Evolutionary conservation across 2,797 vertebrate species (phyloP).

Genomic region (Scleropages formosus): DNA sequence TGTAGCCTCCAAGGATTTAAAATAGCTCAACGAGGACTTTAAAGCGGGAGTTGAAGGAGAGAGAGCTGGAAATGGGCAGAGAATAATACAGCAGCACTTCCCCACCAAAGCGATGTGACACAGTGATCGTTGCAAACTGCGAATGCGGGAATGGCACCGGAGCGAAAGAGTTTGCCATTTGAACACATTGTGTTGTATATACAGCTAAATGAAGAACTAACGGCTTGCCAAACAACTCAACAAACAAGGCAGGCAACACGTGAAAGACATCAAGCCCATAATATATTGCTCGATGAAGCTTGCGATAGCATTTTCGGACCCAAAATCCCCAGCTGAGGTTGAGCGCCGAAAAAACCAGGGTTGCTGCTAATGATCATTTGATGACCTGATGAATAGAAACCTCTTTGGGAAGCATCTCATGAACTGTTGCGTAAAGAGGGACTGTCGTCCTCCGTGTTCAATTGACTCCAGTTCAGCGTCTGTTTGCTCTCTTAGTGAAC

Average conservation of each 20-base stretch:
- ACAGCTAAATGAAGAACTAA: not conserved
- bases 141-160: too few relatives aligned
- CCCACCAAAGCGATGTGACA: too few relatives aligned
- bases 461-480: not conserved
- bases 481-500: not conserved
- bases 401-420: not conserved
- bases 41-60: not conserved
- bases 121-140: too few relatives aligned
- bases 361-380: not conserved
- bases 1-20: conserved; percentile 45
- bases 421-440: not conserved
- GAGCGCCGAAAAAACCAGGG: not conserved
- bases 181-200: not conserved
- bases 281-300: conserved; percentile 3
- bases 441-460: not conserved
- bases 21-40: conserved; percentile 38
- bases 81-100: too few relatives aligned
- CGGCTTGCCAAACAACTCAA: not conserved
- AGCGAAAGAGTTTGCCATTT: not conserved
- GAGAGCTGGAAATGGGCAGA: not conserved
- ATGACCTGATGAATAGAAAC: not conserved
- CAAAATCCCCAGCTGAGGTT: conserved; percentile 1
- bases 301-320: not conserved
- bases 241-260: not conserved
- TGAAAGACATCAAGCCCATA: conserved; percentile 18